A percentile compares a stretch with the other conserved stretches of the same genome.
Conservation (phyloP, 2,888 invertebrate genomes). For the Hanleya hanleyi region DNA sequence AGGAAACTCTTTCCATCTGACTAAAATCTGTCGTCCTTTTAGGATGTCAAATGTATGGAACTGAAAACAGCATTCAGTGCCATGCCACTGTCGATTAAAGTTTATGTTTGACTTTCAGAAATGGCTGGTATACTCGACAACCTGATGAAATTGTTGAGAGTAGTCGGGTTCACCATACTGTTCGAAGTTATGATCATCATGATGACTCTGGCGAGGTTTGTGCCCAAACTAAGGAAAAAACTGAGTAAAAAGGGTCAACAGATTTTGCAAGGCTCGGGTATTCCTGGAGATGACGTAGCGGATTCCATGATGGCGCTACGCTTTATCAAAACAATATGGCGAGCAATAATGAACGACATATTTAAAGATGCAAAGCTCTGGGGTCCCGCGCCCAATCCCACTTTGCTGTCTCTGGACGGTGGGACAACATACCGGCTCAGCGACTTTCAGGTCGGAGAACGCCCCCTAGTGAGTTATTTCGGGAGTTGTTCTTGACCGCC, state of each 20-base stretch:
- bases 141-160: no score
- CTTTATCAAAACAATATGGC: neutral
- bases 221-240: neutral
- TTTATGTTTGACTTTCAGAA: no score
- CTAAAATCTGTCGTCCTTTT: no score
- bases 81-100: no score
- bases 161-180: no score
- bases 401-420: neutral
- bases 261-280: neutral
- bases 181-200: neutral
- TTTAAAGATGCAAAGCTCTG: neutral
- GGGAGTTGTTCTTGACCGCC: conserved; percentile 25
- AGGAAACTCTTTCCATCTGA: no score
- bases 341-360: neutral
- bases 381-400: neutral
- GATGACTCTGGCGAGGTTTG: neutral
- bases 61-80: no score
- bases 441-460: conserved; percentile 7
- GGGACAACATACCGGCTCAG: neutral
- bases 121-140: no score
- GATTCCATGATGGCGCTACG: neutral
- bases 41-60: no score
- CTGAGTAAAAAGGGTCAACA: neutral
- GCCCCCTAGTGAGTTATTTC: conserved; percentile 47
- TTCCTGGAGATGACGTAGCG: neutral